These are phyloP conservation scores for Syrista parreyssii DNA, from an alignment of 2,888 invertebrate species.

Conservation along the genomic window DNA sequence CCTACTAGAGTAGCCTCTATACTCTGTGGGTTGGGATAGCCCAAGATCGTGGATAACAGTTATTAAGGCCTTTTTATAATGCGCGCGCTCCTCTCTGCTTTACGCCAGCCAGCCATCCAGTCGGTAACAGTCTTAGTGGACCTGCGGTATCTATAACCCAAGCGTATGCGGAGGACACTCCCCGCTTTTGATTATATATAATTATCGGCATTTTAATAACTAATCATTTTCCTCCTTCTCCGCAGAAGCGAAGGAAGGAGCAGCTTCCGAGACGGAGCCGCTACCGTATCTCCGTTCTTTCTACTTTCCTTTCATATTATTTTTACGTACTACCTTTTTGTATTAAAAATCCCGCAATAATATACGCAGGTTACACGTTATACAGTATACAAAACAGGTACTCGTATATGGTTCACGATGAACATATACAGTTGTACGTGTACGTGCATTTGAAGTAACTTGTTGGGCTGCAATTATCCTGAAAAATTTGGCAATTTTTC, in stretches of 20 bases:
- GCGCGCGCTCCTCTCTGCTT: conserved; percentile 49
- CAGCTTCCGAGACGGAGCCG: conserved; percentile 62
- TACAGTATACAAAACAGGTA: not conserved
- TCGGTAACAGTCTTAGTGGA: not conserved
- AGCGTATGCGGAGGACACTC: conserved; percentile 59
- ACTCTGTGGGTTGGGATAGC: conserved; percentile 43
- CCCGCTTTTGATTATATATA: conserved; percentile 65
- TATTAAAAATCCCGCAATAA: not conserved
- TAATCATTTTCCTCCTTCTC: conserved; percentile 62
- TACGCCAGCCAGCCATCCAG: conserved; percentile 25
- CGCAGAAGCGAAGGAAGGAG: conserved; percentile 45
- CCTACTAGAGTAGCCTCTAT: conserved; percentile 44
- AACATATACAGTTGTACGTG: not conserved
- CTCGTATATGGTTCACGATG: not conserved
- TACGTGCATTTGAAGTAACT: not conserved
- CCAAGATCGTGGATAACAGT: conserved; percentile 65
- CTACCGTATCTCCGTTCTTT: conserved; percentile 57
- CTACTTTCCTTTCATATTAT: conserved; percentile 18
- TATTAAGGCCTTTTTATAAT: conserved; percentile 65
- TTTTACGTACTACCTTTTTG: conserved; percentile 21
- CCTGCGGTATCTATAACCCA: conserved; percentile 29
- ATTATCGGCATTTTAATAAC: conserved; percentile 67
- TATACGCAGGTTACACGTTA: not conserved
- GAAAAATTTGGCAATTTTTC: not conserved
- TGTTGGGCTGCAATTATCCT: not conserved